Evolutionary conservation across 1,140 invertebrate species (phyloP), one percentile per base, ranked within the genome.

Genomic region (Leptinotarsa defecta): DNA sequence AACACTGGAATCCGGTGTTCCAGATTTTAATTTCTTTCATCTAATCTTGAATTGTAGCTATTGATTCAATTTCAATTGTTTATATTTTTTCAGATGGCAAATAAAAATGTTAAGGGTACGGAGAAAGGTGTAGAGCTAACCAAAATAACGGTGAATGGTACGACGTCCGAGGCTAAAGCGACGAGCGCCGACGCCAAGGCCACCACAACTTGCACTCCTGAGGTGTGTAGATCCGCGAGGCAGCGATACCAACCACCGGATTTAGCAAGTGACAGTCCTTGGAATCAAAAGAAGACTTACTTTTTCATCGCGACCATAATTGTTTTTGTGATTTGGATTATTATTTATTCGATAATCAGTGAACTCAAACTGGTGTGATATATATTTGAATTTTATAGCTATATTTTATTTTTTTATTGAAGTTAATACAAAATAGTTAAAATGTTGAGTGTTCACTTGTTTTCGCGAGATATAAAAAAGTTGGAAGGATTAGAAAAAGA

Each of bases 281-380:
- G 88, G 88, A 86, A 89, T 64, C 77, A 79, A 4, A 83, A 86
- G 6, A 89, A 89, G 74, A 88, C 87, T 0, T 78, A 87, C 48
- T 88, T 88, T 76, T 83, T 89, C 13, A 71, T 89, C 8, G 82
- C 79, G 5, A 84, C 86, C 3, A 84, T 89, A 73, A 79, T 86
- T 15, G 82, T 87, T 0, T 78, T 89, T 0, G 74, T 87, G 17
- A 17, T 88, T 2, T 89, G 88, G 88, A 81, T 88, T 13, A 82
- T 89, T 70, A 77, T 88, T 43, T 89, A 88, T 76, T 71, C 69
- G n/a, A 76, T 77, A 34, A 57, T 79, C 27, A 77, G 78, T 74
- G 76, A 77, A 76, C 69, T 79, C 17, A 77, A 79, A 72, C 48
- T 79, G 17, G 78, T 79, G 67, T 78, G 74, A 78, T 65, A 72